These are phyloP conservation scores for Hypothenemus hampei DNA, from an alignment of 1,140 invertebrate species.

Conservation along the genomic window DNA sequence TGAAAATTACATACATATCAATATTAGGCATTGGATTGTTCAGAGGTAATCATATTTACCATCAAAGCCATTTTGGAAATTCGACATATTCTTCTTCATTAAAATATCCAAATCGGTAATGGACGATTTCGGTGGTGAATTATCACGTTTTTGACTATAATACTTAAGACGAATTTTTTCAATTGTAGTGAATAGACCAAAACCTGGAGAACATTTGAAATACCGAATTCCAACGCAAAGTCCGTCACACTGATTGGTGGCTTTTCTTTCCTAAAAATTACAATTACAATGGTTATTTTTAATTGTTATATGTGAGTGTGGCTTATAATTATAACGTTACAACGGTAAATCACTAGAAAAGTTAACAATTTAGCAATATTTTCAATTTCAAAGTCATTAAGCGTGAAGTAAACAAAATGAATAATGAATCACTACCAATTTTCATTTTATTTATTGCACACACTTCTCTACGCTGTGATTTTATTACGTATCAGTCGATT, in stretches of 20 bases:
- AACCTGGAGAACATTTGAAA: slow-evolving; percentile 39
- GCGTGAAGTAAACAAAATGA: too few species aligned
- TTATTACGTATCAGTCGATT: too few species aligned
- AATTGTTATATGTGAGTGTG: background rate
- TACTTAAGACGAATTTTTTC: slow-evolving; percentile 39
- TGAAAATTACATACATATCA: too few species aligned
- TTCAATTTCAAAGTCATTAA: too few species aligned
- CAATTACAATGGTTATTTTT: background rate
- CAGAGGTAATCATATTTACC: background rate
- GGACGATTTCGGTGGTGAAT: background rate
- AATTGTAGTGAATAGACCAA: slow-evolving; percentile 41
- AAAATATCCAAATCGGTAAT: slow-evolving; percentile 28
- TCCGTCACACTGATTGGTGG: slow-evolving; percentile 39
- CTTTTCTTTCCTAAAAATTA: slow-evolving; percentile 38
- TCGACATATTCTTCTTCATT: slow-evolving; percentile 34
- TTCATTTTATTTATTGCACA: background rate
- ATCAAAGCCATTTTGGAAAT: background rate
- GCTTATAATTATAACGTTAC: background rate
- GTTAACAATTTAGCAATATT: background rate
- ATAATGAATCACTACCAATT: background rate
- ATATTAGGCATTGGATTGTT: too few species aligned
- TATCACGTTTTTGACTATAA: slow-evolving; percentile 11
- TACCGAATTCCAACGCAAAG: slow-evolving; percentile 39
- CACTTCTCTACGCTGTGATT: too few species aligned
- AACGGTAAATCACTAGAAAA: background rate